Evolutionary conservation across 2,113 vertebrate species (phyloP).

Genomic region (Chamaea fasciata): DNA sequence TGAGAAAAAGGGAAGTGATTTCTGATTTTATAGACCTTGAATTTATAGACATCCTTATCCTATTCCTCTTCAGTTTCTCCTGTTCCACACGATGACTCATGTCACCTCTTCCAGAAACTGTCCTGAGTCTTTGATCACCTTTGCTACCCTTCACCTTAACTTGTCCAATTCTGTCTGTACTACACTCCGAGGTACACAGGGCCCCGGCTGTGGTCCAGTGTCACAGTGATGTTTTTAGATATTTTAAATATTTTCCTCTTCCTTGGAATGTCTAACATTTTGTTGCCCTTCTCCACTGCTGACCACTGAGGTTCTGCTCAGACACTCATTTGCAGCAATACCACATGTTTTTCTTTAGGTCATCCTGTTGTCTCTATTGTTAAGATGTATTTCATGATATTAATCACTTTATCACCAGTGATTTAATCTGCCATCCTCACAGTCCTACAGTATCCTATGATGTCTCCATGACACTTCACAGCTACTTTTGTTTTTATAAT

Average conservation of each 20-base stretch:
- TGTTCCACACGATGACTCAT: neutral
- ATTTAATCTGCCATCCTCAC: neutral
- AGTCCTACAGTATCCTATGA: neutral
- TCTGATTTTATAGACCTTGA: neutral
- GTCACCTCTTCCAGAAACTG: neutral
- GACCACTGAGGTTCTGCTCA: neutral
- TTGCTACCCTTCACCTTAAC: neutral
- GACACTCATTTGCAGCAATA: neutral
- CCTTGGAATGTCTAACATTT: neutral
- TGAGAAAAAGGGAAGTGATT: neutral
- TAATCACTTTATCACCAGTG: neutral
- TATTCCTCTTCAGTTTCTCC: neutral
- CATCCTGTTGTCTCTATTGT: neutral
- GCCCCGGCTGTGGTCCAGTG: neutral
- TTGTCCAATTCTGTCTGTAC: neutral
- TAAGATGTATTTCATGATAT: neutral
- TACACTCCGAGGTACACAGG: rapidly evolving
- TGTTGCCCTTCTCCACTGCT: neutral
- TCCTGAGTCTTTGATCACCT: neutral
- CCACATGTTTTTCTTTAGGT: neutral
- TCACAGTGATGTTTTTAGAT: neutral
- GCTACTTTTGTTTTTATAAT: neutral
- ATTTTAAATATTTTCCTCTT: neutral
- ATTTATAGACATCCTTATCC: neutral
- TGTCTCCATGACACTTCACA: neutral